Conservation (phyloP, 1,140 invertebrate genomes). For the Capitella teleta region DNA sequence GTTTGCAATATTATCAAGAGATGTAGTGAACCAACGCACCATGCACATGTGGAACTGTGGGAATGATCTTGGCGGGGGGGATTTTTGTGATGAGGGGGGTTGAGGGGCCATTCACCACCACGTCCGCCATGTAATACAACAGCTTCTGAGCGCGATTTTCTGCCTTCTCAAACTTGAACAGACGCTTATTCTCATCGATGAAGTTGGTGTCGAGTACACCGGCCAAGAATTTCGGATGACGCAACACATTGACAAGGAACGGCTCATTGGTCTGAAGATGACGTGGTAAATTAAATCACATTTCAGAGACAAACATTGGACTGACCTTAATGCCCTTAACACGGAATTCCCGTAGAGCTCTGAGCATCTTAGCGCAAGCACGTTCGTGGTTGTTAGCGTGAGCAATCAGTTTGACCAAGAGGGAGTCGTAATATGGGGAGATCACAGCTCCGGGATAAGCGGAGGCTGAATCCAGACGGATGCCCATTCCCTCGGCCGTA, state of each 20-base stretch:
- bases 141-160: constrained; percentile 92
- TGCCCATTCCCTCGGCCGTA: constrained; percentile 98
- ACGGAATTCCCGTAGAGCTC: constrained; percentile 89
- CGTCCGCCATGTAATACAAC: constrained; percentile 78
- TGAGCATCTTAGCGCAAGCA: constrained; percentile 90
- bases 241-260: constrained; percentile 90
- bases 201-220: constrained; percentile 94
- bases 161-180: constrained; percentile 79
- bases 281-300: too few relatives aligned
- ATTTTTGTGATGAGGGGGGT: constrained; percentile 84
- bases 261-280: constrained; percentile 95
- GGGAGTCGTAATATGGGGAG: constrained; percentile 95
- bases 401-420: constrained; percentile 99
- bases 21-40: too few relatives aligned
- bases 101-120: constrained; percentile 85
- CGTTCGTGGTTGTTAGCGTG: constrained; percentile 79
- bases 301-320: too few relatives aligned
- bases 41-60: constrained; percentile 71
- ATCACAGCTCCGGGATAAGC: constrained; percentile 95
- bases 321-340: constrained; percentile 88
- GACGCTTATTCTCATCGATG: constrained; percentile 93
- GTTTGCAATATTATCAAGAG: too few relatives aligned
- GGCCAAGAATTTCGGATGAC: constrained; percentile 92
- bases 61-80: constrained; percentile 74
- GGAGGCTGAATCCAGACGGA: constrained; percentile 89